These are phyloP conservation scores for Hippoglossus hippoglossus DNA, from an alignment of 2,797 vertebrate genomes.

Conservation along the genomic window DNA sequence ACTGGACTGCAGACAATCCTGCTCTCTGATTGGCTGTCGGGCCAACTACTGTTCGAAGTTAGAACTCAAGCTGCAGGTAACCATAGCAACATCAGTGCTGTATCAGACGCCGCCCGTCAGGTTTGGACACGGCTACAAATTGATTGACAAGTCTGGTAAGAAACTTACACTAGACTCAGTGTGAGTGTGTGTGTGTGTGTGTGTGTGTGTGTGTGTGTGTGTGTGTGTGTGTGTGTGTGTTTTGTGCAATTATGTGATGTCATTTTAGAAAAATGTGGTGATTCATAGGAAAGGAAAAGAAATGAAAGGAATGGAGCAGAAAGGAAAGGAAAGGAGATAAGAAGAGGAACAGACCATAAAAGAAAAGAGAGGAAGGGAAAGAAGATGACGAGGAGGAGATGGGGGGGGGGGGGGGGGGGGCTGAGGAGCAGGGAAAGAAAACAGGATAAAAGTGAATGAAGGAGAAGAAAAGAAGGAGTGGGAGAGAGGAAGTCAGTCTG, in stretches of 20 bases:
- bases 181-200: no score
- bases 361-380: not conserved
- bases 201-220: not conserved
- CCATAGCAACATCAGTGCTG: no score
- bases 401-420: not conserved
- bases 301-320: no score
- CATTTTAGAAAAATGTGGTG: constrained; percentile 57
- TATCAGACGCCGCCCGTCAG: no score
- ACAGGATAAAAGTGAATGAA: not conserved
- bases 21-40: no score
- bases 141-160: not conserved
- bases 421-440: not conserved
- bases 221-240: not conserved
- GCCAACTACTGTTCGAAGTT: no score
- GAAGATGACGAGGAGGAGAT: not conserved
- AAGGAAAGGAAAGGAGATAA: not conserved
- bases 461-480: constrained; percentile 21
- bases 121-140: not conserved
- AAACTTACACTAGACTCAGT: no score
- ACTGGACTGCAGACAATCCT: no score
- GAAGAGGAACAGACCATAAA: no score
- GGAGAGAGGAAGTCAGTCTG: constrained; percentile 28
- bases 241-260: constrained; percentile 49
- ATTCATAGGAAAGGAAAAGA: constrained; percentile 47
- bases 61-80: no score